These are phyloP conservation scores for Umimayanthus chanpuru DNA, from an alignment of 92 coral and sea anemone genomes.

Conservation along the genomic window DNA sequence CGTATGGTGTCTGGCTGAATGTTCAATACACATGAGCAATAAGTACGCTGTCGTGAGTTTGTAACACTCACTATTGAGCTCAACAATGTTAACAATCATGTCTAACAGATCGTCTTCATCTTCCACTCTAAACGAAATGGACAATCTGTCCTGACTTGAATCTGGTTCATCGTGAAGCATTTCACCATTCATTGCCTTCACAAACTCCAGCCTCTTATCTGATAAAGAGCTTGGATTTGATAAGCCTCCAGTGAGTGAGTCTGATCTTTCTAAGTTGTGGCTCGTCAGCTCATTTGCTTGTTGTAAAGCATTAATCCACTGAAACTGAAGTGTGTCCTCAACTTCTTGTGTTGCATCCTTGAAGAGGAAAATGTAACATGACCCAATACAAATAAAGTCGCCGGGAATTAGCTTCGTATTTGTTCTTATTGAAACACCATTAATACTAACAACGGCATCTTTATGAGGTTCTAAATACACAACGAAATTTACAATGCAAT, in stretches of 20 bases:
- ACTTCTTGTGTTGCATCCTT: slow-evolving; percentile 91
- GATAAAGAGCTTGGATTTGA: slow-evolving; percentile 20
- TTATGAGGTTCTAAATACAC: slow-evolving; percentile 82
- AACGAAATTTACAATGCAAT: slow-evolving; percentile 79
- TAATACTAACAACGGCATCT: slow-evolving; percentile 71
- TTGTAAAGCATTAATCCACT: slow-evolving; percentile 78
- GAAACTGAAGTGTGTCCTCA: slow-evolving; percentile 71
- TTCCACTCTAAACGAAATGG: slow-evolving; percentile 66
- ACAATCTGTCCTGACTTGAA: slow-evolving; percentile 46
- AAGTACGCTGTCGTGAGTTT: slow-evolving; percentile 87
- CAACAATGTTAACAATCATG: slow-evolving; percentile 72
- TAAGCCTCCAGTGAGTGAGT: not conserved
- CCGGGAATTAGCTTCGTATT: slow-evolving; percentile 76
- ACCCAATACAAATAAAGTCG: slow-evolving; percentile 85
- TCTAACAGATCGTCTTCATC: slow-evolving; percentile 87
- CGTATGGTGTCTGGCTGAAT: slow-evolving; percentile 81
- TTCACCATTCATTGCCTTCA: slow-evolving; percentile 35
- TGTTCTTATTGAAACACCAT: slow-evolving; percentile 66
- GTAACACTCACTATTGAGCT: slow-evolving; percentile 70
- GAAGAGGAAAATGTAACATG: slow-evolving; percentile 82
- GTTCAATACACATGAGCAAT: slow-evolving; percentile 82
- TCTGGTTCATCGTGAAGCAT: slow-evolving; percentile 5
- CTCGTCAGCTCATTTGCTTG: slow-evolving; percentile 56
- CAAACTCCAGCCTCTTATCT: slow-evolving; percentile 42
- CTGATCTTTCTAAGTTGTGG: slow-evolving; percentile 5